Percentiles rank a stretch among this genome's conserved stretches.
Conservation (phyloP, 2,113 vertebrate genomes). For the Grammomys dolichurus region DNA sequence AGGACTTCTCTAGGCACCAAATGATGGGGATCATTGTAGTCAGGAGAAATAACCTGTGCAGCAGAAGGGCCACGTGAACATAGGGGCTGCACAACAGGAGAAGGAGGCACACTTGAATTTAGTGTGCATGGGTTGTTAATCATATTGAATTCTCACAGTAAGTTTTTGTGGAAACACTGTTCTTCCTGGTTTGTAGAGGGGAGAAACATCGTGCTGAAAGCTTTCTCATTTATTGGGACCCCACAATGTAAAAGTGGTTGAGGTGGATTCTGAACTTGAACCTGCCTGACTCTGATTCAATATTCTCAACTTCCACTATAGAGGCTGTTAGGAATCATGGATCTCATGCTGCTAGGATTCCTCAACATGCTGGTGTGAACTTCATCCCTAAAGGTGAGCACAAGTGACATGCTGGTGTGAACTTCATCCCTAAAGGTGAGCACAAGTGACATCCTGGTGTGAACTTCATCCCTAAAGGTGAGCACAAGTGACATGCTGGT, state of each 20-base stretch:
- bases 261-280: not conserved
- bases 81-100: not conserved
- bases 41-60: not conserved
- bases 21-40: not conserved
- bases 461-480: not conserved
- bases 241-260: not conserved
- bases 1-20: constrained; percentile 9
- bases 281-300: not conserved
- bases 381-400: not conserved
- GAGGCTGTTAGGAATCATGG: not conserved
- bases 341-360: not conserved
- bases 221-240: not conserved
- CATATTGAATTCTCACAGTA: not conserved
- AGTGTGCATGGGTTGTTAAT: not conserved
- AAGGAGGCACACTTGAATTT: not conserved
- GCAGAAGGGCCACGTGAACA: not conserved
- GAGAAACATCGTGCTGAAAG: not conserved
- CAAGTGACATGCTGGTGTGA: not conserved
- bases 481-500: not conserved
- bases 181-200: not conserved
- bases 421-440: not conserved
- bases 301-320: not conserved
- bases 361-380: not conserved
- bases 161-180: not conserved
- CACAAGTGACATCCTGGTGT: not conserved